Evolutionary conservation across 2,888 invertebrate species (phyloP), one percentile per base, ranked within the genome.

Genomic region (Dermolepida albohirtum): DNA sequence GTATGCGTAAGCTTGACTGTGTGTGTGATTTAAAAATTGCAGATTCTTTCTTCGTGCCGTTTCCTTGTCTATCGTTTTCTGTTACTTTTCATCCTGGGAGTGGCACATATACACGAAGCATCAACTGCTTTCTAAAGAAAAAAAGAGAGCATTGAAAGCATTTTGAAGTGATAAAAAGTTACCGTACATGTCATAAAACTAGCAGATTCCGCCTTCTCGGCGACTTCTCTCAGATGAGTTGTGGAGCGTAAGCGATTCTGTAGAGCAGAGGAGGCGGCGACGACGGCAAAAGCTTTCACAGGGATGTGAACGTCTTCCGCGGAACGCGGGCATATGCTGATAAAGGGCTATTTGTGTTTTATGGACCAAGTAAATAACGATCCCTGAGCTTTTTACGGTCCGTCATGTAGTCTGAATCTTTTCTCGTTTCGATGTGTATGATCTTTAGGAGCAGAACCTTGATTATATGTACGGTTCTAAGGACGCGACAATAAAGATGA

Each of bases 351-450:
- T 78, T 76, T 74, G 73, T 69, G 74, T 75, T 79, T 80, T 78
- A 80, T 80, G 78, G 74, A 73, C 75, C 78, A 78, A 74, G 75
- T 75, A 62, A 62, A 74, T 77, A 79, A 79, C 75, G 78, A 74
- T 73, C 72, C 71, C 59, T 10, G 34, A 44, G 47, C 39, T 62
- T 47, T 47, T 62, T 62, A 62, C 47, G 47, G 59, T 47, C 34
- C 47, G 47, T 7, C 59, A 49, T 62, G 47, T 47, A 62, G 47
- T 47, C 59, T 62, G 44, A 47, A 47, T 39, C 49, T 62, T 47
- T 47, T 47, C 59, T 34, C 29, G 34, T 8, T 47, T 62, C 59
- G 47, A 34, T 34, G 47, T 34, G 22, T 16, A 16, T 62, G 34
- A 29, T 47, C 29, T 16, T 17, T 16, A 6, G 43, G 16, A 17